phyloP scores from a whole-genome alignment of 2,888 invertebrate species.

The Saturnia pavonia region DNA sequence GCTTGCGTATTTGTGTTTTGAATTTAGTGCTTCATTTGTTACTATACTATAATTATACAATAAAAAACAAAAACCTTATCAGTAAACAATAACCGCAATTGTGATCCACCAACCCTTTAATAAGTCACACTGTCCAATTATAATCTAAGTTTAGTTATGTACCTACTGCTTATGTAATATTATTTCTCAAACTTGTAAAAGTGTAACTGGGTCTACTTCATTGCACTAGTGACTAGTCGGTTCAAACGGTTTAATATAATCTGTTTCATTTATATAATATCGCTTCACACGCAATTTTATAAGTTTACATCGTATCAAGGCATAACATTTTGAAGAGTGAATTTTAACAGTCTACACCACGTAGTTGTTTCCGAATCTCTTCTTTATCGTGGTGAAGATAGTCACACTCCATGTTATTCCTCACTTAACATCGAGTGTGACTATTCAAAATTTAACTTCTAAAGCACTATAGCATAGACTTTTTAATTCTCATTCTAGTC shows the following conservation, averaged over 20 bases:
- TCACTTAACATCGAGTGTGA: no score
- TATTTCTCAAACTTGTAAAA: slow-evolving; percentile 15
- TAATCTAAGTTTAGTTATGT: slow-evolving; percentile 10
- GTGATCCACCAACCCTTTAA: slow-evolving; percentile 7
- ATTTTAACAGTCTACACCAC: no score
- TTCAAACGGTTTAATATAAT: slow-evolving; percentile 3
- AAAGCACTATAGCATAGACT: no score
- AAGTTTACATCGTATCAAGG: background rate
- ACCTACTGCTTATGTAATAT: slow-evolving; percentile 20
- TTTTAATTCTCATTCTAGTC: background rate
- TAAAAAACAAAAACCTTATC: no score
- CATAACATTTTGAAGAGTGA: background rate
- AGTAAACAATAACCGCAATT: background rate
- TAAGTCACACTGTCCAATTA: slow-evolving; percentile 3
- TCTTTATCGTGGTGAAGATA: no score
- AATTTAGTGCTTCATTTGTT: no score
- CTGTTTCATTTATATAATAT: background rate
- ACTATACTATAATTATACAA: no score
- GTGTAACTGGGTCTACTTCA: slow-evolving; percentile 16
- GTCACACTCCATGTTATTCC: no score
- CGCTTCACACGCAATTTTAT: background rate
- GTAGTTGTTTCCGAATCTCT: no score
- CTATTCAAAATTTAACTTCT: no score
- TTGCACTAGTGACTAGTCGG: slow-evolving; percentile 13
- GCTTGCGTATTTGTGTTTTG: no score